Evolutionary conservation across 2,888 invertebrate genomes (phyloP).

Genomic region (Sinopyrophorus schimmeli): DNA sequence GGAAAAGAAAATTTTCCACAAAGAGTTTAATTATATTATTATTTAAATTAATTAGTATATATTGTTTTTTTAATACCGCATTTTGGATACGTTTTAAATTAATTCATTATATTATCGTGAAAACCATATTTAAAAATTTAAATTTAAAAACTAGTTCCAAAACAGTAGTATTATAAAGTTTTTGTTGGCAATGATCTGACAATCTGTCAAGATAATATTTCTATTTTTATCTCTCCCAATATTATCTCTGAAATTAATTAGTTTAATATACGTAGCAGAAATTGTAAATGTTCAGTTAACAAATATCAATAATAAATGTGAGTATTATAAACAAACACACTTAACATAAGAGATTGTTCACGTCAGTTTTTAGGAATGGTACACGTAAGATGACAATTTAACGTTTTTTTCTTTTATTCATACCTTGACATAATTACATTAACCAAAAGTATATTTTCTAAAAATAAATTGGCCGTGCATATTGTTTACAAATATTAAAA

Average conservation of each 20-base stretch:
- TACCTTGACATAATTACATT: conserved; percentile 13
- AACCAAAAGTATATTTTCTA: conserved; percentile 8
- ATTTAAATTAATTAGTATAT: too few relatives aligned
- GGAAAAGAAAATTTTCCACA: too few relatives aligned
- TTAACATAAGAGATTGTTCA: conserved; percentile 6
- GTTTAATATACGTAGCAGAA: neutral
- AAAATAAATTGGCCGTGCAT: conserved; percentile 12
- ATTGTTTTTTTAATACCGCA: too few relatives aligned
- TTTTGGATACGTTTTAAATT: too few relatives aligned
- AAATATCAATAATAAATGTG: conserved; percentile 1
- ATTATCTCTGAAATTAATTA: neutral
- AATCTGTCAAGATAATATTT: neutral
- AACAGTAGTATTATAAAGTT: too few relatives aligned
- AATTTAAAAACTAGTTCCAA: too few relatives aligned
- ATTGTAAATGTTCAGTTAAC: neutral
- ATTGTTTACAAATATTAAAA: conserved; percentile 15
- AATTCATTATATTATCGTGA: too few relatives aligned
- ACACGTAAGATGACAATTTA: neutral
- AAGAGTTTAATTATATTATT: too few relatives aligned
- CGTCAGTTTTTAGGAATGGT: neutral
- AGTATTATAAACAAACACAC: too few relatives aligned
- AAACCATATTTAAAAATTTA: too few relatives aligned
- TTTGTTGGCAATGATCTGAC: neutral
- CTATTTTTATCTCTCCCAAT: neutral
- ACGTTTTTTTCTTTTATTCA: conserved; percentile 9